phyloP scores from a whole-genome alignment of 1,140 invertebrate species.

The Drosophila oshimai region DNA sequence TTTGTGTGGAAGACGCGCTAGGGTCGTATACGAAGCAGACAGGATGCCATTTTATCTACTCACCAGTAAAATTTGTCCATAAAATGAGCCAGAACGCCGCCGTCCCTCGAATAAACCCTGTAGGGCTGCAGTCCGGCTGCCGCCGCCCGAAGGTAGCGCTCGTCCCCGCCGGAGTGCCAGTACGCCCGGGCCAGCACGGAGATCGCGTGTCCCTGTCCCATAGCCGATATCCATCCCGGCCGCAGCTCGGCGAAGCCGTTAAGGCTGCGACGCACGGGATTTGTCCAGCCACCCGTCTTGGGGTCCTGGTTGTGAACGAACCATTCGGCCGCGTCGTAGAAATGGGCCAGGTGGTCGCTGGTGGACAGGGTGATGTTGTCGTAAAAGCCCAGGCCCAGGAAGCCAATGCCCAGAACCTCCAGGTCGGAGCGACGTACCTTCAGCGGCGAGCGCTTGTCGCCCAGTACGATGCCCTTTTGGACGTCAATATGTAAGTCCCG shows the following conservation, averaged over 20 bases:
- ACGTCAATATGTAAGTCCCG: slow-evolving; percentile 95
- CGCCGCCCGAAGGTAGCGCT: slow-evolving; percentile 91
- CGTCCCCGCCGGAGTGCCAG: slow-evolving; percentile 89
- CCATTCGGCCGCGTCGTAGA: slow-evolving; percentile 97
- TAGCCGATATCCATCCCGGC: slow-evolving; percentile 97
- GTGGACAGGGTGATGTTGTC: slow-evolving; percentile 93
- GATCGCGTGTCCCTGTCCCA: slow-evolving; percentile 98
- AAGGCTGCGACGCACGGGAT: slow-evolving; percentile 91
- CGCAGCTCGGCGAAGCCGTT: slow-evolving; percentile 90
- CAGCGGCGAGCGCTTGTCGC: slow-evolving; percentile 85
- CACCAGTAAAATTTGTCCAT: slow-evolving; percentile 90
- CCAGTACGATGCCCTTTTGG: slow-evolving; percentile 90
- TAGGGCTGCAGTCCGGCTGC: slow-evolving; percentile 92
- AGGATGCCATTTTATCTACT: slow-evolving; percentile 37
- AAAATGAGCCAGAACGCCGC: slow-evolving; percentile 94
- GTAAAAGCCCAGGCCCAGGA: slow-evolving; percentile 88
- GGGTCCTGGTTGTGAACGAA: slow-evolving; percentile 93
- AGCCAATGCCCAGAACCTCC: slow-evolving; percentile 83
- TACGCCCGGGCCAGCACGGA: slow-evolving; percentile 96
- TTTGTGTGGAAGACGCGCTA: no score
- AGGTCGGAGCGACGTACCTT: slow-evolving; percentile 91
- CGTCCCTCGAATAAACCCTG: slow-evolving; percentile 86
- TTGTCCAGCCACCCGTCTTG: slow-evolving; percentile 93
- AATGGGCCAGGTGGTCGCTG: slow-evolving; percentile 93
- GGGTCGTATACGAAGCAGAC: no score